phyloP scores from a whole-genome alignment of 2,113 vertebrate genomes.

The Tonatia bakeri region DNA sequence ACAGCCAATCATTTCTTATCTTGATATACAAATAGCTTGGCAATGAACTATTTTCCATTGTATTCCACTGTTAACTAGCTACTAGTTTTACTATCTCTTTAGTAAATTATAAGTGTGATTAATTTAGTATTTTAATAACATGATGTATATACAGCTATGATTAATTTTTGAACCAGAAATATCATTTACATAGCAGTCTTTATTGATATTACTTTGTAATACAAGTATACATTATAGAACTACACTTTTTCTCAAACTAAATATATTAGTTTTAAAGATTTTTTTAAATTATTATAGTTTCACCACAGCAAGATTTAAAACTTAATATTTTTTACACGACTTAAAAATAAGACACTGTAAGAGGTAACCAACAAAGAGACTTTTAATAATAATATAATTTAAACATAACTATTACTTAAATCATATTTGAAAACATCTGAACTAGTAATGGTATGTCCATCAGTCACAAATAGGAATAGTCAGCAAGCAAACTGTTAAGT shows the following conservation, averaged over 20 bases:
- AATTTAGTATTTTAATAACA: constrained; percentile 13
- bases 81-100: constrained; percentile 27
- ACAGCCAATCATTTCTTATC: neutral
- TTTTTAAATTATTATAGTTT: neutral
- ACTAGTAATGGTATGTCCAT: neutral
- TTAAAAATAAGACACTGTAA: neutral
- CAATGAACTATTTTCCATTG: neutral
- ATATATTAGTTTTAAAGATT: neutral
- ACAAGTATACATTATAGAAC: neutral
- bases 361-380: neutral
- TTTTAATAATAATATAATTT: constrained; percentile 13
- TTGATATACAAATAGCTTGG: constrained; percentile 13
- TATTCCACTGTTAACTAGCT: neutral
- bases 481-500: neutral
- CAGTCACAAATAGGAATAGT: neutral
- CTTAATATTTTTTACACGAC: neutral
- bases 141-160: neutral
- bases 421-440: neutral
- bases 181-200: constrained; percentile 1
- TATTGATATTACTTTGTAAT: neutral
- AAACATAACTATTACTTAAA: constrained; percentile 14
- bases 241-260: constrained; percentile 32
- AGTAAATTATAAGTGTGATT: neutral
- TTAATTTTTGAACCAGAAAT: constrained; percentile 7
- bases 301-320: constrained; percentile 38